Conservation (phyloP, 2,797 vertebrate species). For the Danionella dracula region DNA sequence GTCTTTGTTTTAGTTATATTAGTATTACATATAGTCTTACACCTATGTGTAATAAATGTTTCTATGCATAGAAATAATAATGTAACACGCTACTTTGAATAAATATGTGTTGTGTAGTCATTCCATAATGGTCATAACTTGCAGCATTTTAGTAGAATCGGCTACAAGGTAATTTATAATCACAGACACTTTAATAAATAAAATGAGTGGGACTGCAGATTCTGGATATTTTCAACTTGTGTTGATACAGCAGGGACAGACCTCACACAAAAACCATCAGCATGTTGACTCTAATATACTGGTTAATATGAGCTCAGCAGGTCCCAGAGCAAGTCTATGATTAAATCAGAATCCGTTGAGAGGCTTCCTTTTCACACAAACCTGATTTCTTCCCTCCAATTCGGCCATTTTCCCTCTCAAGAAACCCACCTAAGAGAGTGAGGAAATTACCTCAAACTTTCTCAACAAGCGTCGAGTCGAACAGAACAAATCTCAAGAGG, state of each 20-base stretch:
- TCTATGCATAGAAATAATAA: too few species aligned
- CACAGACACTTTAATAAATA: background rate
- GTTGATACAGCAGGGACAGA: constrained; percentile 7
- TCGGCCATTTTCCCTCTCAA: background rate
- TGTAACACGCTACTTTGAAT: too few species aligned
- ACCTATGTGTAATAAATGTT: too few species aligned
- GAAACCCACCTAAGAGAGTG: constrained; percentile 3
- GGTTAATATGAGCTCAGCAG: constrained; percentile 28
- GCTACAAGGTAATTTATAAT: constrained; percentile 18
- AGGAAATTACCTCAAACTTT: constrained; percentile 16
- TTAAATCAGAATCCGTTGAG: constrained; percentile 47
- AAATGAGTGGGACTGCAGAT: constrained; percentile 14
- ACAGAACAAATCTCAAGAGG: background rate
- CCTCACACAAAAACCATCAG: constrained; percentile 30
- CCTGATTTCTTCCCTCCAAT: constrained; percentile 38
- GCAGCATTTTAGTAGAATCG: too few species aligned
- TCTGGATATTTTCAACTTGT: background rate
- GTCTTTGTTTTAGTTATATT: too few species aligned
- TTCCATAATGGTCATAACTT: too few species aligned
- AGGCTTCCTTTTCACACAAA: constrained; percentile 45
- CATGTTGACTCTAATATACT: constrained; percentile 23
- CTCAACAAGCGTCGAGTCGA: constrained; percentile 10
- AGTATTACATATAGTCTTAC: too few species aligned
- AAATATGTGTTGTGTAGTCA: too few species aligned
- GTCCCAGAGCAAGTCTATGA: constrained; percentile 39